phyloP scores from a whole-genome alignment of 2,113 vertebrate genomes.

The Lynx canadensis region DNA sequence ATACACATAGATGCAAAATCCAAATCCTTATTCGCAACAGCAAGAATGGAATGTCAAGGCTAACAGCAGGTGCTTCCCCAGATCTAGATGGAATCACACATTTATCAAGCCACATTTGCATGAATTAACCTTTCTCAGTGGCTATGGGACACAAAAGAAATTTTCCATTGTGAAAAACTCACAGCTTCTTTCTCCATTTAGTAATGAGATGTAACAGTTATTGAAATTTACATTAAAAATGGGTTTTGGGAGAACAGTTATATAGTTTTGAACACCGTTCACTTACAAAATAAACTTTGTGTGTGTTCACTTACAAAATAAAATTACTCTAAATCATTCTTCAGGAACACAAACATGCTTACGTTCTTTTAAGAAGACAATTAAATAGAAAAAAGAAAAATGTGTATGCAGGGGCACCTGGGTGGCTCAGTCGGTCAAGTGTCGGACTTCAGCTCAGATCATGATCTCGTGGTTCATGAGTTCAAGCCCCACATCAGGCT shows the following conservation, averaged over 20 bases:
- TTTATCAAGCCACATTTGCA: not conserved
- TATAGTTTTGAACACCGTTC: not conserved
- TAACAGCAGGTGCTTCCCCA: not conserved
- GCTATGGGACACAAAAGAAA: not conserved
- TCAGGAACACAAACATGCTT: not conserved
- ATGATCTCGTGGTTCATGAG: no score
- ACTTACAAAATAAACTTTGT: not conserved
- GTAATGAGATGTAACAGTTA: not conserved
- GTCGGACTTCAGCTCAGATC: no score
- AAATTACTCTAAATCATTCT: not conserved
- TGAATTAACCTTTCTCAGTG: not conserved
- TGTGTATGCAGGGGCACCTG: no score
- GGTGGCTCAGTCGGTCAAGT: no score
- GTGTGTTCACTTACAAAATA: not conserved
- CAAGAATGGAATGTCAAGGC: not conserved
- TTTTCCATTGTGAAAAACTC: not conserved
- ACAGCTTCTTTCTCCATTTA: not conserved
- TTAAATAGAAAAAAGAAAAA: not conserved
- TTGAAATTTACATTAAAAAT: not conserved
- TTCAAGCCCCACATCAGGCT: no score
- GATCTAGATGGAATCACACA: not conserved
- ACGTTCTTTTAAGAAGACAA: not conserved
- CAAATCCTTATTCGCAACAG: not conserved
- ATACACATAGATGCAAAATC: not conserved
- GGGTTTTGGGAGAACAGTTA: not conserved